These are phyloP conservation scores for Thermophis baileyi DNA, from an alignment of 2,113 vertebrate species.

Conservation along the genomic window DNA sequence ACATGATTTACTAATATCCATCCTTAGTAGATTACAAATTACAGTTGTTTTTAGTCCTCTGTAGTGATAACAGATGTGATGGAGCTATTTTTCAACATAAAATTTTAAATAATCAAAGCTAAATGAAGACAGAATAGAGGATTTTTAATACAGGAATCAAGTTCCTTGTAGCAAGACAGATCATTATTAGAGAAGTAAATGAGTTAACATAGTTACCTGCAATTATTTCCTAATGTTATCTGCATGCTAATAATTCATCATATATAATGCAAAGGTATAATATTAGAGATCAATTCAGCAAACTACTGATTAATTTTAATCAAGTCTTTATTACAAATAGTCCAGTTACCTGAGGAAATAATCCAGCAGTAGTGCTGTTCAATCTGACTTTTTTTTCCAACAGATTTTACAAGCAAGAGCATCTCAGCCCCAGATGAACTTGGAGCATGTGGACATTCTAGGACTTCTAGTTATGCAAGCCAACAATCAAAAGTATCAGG, in stretches of 20 bases:
- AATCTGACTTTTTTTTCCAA: conserved; percentile 28
- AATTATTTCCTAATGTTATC: not conserved
- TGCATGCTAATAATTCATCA: not conserved
- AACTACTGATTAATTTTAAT: not conserved
- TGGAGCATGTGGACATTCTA: conserved; percentile 82
- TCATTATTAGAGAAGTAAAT: not conserved
- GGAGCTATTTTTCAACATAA: not conserved
- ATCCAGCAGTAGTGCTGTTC: not conserved
- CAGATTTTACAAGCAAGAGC: conserved; percentile 78
- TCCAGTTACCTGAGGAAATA: not conserved
- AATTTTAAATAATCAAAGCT: not conserved
- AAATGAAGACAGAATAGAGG: not conserved
- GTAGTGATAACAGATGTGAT: not conserved
- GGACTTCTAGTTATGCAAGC: conserved; percentile 90
- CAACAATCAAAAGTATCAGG: conserved; percentile 94
- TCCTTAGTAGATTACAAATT: not conserved
- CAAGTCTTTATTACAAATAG: not conserved
- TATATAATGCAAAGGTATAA: not conserved
- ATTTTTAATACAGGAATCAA: not conserved
- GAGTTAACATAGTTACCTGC: not conserved
- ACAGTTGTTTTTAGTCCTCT: not conserved
- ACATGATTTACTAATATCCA: not conserved
- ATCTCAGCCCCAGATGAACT: conserved; percentile 84
- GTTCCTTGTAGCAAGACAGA: not conserved
- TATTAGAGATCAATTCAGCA: not conserved